These are phyloP conservation scores for Baronia brevicornis DNA, from an alignment of 2,888 invertebrate genomes.

Conservation along the genomic window DNA sequence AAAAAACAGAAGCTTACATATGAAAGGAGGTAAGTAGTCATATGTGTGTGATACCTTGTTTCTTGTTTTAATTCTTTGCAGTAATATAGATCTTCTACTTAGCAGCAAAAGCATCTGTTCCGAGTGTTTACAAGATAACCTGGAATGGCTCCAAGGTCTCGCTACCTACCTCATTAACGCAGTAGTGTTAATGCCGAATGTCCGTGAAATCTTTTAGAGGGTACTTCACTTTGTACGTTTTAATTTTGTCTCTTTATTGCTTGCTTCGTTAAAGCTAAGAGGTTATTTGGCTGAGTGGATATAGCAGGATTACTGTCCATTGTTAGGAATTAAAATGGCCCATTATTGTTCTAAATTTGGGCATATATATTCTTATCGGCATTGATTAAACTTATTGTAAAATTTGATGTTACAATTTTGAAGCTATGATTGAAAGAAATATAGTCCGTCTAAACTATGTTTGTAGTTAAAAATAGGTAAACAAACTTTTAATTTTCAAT, in stretches of 20 bases:
- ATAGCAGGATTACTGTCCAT: slow-evolving; percentile 23
- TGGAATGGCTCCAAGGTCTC: slow-evolving; percentile 64
- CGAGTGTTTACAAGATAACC: slow-evolving; percentile 51
- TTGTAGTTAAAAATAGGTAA: no score
- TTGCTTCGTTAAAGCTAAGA: slow-evolving; percentile 62
- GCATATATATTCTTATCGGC: no score
- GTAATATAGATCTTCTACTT: slow-evolving; percentile 18
- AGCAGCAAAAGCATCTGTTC: slow-evolving; percentile 10
- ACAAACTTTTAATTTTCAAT: no score
- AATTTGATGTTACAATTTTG: no score
- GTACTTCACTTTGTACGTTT: slow-evolving; percentile 50
- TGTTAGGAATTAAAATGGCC: slow-evolving; percentile 13
- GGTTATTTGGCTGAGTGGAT: slow-evolving; percentile 55
- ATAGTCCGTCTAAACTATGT: no score
- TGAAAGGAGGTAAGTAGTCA: no score
- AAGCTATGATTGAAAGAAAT: no score
- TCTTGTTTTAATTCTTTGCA: no score
- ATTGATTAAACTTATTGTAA: no score
- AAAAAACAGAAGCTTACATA: no score
- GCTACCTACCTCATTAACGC: slow-evolving; percentile 57
- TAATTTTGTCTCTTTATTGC: slow-evolving; percentile 52
- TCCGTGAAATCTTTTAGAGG: slow-evolving; percentile 63
- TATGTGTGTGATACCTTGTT: no score
- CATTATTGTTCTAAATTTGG: no score
- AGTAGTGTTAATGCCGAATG: slow-evolving; percentile 60